Percentiles rank a stretch among this genome's conserved stretches.
These are phyloP conservation scores for Diadema setosum DNA, from an alignment of 35 echinoderm and acorn worm species.

Conservation along the genomic window DNA sequence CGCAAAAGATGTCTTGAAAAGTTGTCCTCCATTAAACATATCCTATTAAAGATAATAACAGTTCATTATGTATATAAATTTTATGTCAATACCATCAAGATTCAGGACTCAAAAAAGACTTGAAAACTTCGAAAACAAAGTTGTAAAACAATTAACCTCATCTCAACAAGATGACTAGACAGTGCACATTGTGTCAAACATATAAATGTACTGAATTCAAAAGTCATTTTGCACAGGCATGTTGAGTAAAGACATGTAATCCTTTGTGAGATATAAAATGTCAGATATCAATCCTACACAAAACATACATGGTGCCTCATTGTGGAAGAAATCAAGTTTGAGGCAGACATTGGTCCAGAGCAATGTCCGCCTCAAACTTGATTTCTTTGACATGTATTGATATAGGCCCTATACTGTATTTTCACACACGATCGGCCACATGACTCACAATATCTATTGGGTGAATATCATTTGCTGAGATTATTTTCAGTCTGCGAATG, in stretches of 20 bases:
- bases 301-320: background rate
- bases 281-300: too few relatives aligned
- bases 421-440: background rate
- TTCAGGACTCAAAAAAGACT: too few relatives aligned
- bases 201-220: too few relatives aligned
- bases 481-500: background rate
- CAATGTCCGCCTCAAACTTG: background rate
- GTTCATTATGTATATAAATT: background rate
- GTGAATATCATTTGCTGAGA: background rate
- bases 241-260: too few relatives aligned
- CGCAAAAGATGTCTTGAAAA: background rate
- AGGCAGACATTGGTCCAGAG: background rate
- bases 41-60: background rate
- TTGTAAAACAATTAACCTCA: too few relatives aligned
- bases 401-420: background rate
- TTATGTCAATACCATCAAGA: background rate
- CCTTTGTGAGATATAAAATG: too few relatives aligned
- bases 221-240: too few relatives aligned
- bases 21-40: background rate
- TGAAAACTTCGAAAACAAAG: too few relatives aligned
- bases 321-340: background rate
- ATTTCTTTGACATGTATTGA: background rate
- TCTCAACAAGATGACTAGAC: too few relatives aligned
- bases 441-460: background rate
- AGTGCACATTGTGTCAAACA: too few relatives aligned